Conservation (phyloP, 1,140 invertebrate species). For the Amyelois transitella region DNA sequence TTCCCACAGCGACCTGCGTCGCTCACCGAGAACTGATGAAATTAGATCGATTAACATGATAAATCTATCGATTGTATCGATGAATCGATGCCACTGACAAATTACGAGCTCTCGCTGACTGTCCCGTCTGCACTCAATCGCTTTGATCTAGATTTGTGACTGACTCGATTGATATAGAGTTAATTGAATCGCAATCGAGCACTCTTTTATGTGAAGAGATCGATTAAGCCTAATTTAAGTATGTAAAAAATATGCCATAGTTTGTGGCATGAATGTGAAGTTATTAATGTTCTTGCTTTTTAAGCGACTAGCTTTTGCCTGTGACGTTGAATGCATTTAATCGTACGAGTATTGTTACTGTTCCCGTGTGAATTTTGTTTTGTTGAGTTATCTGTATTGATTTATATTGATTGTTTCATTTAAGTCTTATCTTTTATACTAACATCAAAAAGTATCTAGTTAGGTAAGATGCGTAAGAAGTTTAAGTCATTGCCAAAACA, state of each 20-base stretch:
- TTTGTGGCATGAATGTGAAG: background rate
- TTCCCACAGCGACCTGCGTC: conserved; percentile 61
- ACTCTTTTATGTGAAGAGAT: background rate
- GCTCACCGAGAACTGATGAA: conserved; percentile 55
- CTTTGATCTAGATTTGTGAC: conserved; percentile 14
- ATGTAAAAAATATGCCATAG: background rate
- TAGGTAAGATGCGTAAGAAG: too few species aligned
- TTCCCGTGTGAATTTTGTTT: too few species aligned
- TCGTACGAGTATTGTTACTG: too few species aligned
- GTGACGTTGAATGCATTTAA: too few species aligned
- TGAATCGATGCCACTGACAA: conserved; percentile 44
- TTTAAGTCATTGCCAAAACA: too few species aligned
- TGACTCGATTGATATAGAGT: conserved; percentile 1
- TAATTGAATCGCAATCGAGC: conserved; percentile 6
- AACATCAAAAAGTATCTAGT: too few species aligned
- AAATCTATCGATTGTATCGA: conserved; percentile 41
- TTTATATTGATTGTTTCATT: too few species aligned
- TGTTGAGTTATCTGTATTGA: too few species aligned
- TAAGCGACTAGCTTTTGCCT: too few species aligned
- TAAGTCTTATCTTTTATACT: too few species aligned
- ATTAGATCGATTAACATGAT: conserved; percentile 57
- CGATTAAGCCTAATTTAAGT: background rate
- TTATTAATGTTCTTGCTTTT: too few species aligned
- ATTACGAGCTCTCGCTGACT: conserved; percentile 27
- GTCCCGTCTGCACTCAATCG: conserved; percentile 26